Conservation (phyloP, 2,888 invertebrate genomes). For the Lathronympha strigana region DNA sequence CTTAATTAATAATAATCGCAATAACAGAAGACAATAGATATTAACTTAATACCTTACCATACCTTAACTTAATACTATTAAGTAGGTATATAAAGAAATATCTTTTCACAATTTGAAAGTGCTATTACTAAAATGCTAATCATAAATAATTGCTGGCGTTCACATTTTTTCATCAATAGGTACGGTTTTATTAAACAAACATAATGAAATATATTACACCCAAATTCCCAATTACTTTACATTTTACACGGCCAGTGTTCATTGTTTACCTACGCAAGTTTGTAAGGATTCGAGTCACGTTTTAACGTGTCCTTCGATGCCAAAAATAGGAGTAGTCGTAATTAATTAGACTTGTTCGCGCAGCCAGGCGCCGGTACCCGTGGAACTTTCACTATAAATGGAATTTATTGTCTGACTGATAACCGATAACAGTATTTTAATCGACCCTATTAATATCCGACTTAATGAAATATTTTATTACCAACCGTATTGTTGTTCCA, state of each 20-base stretch:
- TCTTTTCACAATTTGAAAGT: no score
- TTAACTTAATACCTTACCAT: no score
- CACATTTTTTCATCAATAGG: no score
- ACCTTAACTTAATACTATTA: no score
- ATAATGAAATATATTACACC: no score
- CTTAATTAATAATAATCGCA: no score
- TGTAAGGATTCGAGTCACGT: slow-evolving; percentile 56
- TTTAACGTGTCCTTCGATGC: slow-evolving; percentile 57
- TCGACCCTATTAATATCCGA: slow-evolving; percentile 41
- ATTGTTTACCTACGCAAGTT: neutral
- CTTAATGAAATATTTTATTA: slow-evolving; percentile 13
- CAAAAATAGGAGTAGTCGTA: slow-evolving; percentile 61
- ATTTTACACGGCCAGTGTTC: slow-evolving; percentile 2
- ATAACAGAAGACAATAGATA: no score
- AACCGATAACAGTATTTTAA: slow-evolving; percentile 52
- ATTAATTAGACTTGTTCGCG: slow-evolving; percentile 61
- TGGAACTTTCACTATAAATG: slow-evolving; percentile 57
- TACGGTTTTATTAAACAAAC: no score
- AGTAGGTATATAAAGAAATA: no score
- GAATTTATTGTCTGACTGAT: slow-evolving; percentile 58
- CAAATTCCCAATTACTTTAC: neutral
- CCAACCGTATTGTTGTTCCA: neutral
- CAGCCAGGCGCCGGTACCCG: slow-evolving; percentile 38
- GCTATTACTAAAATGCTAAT: no score
- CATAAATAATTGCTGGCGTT: no score